These are phyloP conservation scores for Zoanthus sansibaricus DNA, from an alignment of 92 coral and sea anemone genomes.

Conservation along the genomic window DNA sequence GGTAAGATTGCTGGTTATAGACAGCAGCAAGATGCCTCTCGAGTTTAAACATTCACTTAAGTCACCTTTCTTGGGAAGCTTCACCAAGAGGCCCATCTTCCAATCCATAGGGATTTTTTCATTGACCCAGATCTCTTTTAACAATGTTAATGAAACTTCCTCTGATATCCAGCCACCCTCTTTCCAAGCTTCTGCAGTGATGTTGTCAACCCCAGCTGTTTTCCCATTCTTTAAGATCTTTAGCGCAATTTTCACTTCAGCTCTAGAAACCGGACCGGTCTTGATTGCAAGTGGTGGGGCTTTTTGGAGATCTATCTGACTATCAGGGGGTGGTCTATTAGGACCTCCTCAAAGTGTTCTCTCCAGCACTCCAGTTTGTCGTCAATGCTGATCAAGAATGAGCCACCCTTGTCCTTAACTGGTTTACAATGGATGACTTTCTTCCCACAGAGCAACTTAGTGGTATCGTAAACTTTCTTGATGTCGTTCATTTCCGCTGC, in stretches of 20 bases:
- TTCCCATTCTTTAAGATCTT: background rate
- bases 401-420: background rate
- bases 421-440: background rate
- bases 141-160: background rate
- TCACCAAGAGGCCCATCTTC: background rate
- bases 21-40: background rate
- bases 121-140: background rate
- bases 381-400: background rate
- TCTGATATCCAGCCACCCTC: background rate
- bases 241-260: background rate
- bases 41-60: background rate
- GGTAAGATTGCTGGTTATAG: background rate
- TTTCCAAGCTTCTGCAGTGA: background rate
- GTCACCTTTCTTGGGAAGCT: background rate
- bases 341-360: conserved; percentile 1
- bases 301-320: background rate
- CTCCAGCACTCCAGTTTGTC: background rate
- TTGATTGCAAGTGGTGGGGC: background rate
- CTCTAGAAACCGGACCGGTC: background rate
- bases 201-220: background rate
- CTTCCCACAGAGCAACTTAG: too few species aligned
- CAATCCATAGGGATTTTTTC: background rate
- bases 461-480: conserved; percentile 2
- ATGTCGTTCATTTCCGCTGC: conserved; percentile 29
- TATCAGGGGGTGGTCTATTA: background rate